Conservation (phyloP, 2,113 vertebrate species). For the Narcine bancroftii region DNA sequence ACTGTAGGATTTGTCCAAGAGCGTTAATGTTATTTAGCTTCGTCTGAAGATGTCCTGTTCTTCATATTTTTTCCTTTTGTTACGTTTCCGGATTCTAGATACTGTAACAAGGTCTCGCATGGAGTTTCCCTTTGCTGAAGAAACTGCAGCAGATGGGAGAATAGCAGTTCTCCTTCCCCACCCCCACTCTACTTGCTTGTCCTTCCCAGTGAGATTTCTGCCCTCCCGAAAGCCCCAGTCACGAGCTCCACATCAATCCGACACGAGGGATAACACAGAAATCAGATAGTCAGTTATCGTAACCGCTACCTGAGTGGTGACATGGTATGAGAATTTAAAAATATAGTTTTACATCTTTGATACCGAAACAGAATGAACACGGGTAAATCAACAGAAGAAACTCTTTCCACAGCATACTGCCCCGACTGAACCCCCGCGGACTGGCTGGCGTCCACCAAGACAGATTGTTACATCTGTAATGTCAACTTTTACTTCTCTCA, state of each 20-base stretch:
- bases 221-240: background rate
- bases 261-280: no score
- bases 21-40: background rate
- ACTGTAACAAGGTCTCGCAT: background rate
- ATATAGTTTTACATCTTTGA: background rate
- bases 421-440: slow-evolving; percentile 41
- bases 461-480: slow-evolving; percentile 48
- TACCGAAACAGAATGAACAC: background rate
- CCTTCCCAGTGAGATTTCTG: background rate
- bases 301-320: background rate
- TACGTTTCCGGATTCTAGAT: background rate
- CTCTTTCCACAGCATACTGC: slow-evolving; percentile 8
- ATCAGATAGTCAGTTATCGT: background rate
- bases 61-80: background rate
- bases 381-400: background rate
- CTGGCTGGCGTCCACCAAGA: slow-evolving; percentile 45
- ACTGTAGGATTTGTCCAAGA: background rate
- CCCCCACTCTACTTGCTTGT: background rate
- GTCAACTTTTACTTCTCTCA: slow-evolving; percentile 44
- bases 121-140: background rate
- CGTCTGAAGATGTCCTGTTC: no score
- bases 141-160: background rate
- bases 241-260: background rate
- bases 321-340: background rate
- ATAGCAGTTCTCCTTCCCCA: background rate